A percentile compares a stretch with the other conserved stretches of the same genome.
phyloP scores from a whole-genome alignment of 2,797 vertebrate species.

The Phoeniculus purpureus region DNA sequence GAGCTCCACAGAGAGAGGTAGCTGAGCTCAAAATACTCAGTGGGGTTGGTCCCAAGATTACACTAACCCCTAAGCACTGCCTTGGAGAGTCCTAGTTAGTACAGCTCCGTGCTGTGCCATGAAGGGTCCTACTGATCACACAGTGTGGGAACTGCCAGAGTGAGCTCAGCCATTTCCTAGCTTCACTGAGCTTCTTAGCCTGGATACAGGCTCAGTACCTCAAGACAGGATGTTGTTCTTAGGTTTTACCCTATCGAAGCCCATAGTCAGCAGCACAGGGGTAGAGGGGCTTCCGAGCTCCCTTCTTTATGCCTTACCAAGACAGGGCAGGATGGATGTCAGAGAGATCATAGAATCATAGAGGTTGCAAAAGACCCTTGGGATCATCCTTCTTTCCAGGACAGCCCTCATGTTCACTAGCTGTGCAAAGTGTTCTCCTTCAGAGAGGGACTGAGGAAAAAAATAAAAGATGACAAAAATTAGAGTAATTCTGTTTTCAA shows the following conservation, averaged over 20 bases:
- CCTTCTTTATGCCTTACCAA: background rate
- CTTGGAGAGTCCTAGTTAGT: background rate
- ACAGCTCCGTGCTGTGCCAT: fast-evolving
- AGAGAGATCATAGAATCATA: background rate
- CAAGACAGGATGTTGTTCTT: no score
- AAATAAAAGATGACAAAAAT: background rate
- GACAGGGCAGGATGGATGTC: background rate
- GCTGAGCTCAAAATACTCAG: background rate
- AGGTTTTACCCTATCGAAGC: background rate
- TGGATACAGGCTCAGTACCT: background rate
- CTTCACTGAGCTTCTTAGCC: background rate
- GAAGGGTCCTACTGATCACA: fast-evolving
- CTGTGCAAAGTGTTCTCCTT: background rate
- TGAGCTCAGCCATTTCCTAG: background rate
- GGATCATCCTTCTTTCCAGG: background rate
- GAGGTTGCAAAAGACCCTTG: no score
- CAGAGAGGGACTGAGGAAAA: background rate
- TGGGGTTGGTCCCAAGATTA: background rate
- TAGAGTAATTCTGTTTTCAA: conserved; percentile 65
- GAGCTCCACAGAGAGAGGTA: background rate
- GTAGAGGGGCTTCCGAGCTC: background rate
- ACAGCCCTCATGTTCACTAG: background rate
- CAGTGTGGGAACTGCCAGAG: background rate
- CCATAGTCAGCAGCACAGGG: background rate
- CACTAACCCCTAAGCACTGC: background rate